Evolutionary conservation across 1,140 invertebrate genomes (phyloP).

Genomic region (Ganaspis sp.): DNA sequence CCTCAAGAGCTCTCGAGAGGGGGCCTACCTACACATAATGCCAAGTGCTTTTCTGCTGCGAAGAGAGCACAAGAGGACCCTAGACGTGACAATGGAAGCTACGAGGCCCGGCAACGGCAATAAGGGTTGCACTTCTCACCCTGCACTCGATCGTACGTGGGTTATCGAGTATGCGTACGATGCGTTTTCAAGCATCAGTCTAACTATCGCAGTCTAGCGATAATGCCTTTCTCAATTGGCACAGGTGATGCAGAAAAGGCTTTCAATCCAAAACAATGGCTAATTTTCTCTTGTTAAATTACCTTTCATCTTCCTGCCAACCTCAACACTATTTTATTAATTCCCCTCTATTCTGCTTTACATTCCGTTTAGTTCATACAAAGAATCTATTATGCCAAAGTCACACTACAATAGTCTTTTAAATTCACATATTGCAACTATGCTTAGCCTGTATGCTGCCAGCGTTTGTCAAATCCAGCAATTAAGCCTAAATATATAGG

Average conservation of each 20-base stretch:
- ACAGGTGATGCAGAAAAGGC: conserved; percentile 27
- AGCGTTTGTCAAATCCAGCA: too few species aligned
- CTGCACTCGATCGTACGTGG: conserved; percentile 43
- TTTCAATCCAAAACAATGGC: neutral
- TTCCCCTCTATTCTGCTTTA: conserved; percentile 7
- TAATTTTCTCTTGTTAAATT: conserved; percentile 13
- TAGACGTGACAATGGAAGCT: conserved; percentile 66
- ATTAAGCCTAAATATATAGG: too few species aligned
- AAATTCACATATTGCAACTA: neutral
- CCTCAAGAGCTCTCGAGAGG: conserved; percentile 61
- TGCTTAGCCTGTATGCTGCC: too few species aligned
- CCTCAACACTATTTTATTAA: conserved; percentile 1
- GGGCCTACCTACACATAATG: conserved; percentile 63
- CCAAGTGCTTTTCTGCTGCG: conserved; percentile 59
- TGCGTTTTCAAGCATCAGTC: conserved; percentile 50
- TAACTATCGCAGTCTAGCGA: neutral
- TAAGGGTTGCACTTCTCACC: conserved; percentile 56
- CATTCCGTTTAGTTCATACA: neutral
- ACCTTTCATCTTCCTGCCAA: conserved; percentile 4
- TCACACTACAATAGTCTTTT: neutral
- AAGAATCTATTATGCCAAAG: neutral
- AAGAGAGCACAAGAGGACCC: conserved; percentile 54
- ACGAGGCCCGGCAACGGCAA: conserved; percentile 59
- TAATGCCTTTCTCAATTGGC: conserved; percentile 21
- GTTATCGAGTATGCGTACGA: conserved; percentile 52